Percentiles rank a stretch among this genome's conserved stretches.
Conservation (phyloP, 2,888 invertebrate species). For the Boloria euphrosyne region DNA sequence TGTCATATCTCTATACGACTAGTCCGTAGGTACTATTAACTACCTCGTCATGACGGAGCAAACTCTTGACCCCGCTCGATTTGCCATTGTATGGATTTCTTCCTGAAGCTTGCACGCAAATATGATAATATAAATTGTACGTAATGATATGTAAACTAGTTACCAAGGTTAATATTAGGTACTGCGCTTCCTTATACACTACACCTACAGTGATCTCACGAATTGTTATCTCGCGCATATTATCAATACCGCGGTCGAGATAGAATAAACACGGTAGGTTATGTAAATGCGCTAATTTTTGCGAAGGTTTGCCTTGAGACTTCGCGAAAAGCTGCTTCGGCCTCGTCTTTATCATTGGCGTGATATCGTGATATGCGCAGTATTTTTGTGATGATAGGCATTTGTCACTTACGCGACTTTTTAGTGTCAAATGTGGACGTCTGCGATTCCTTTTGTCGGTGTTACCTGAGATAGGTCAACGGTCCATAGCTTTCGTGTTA, state of each 20-base stretch:
- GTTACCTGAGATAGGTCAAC: conserved; percentile 1
- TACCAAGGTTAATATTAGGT: conserved; percentile 28
- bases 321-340: conserved; percentile 71
- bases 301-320: conserved; percentile 66
- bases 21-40: conserved; percentile 5
- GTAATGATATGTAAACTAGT: conserved; percentile 24
- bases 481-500: background rate
- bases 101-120: conserved; percentile 5
- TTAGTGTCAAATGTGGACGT: conserved; percentile 41
- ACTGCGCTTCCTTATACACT: conserved; percentile 56
- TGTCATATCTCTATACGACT: conserved; percentile 16
- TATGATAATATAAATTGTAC: conserved; percentile 20
- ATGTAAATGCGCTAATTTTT: conserved; percentile 77
- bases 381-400: conserved; percentile 61
- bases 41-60: background rate
- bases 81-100: conserved; percentile 14
- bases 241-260: conserved; percentile 40
- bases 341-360: conserved; percentile 74
- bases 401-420: conserved; percentile 53
- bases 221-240: conserved; percentile 49
- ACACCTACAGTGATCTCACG: conserved; percentile 54
- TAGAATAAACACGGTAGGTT: conserved; percentile 48
- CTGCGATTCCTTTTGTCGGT: conserved; percentile 11
- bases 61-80: conserved; percentile 15
- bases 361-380: conserved; percentile 73